Percentiles rank a stretch among this genome's conserved stretches.
Conservation (phyloP, 2,113 vertebrate genomes). For the Ranitomeya imitator region DNA sequence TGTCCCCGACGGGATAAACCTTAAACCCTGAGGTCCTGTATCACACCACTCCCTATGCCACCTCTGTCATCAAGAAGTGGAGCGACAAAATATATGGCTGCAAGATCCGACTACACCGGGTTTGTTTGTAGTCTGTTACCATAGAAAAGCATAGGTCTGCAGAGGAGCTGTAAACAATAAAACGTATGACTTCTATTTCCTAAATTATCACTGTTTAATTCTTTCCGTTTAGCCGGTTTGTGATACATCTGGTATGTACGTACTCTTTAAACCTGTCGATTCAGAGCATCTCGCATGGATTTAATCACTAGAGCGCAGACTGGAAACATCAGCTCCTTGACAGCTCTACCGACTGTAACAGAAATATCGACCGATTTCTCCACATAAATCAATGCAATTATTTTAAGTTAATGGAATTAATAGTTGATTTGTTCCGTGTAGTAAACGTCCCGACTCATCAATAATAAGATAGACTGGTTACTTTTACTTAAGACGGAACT, state of each 20-base stretch:
- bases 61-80: neutral
- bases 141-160: no score
- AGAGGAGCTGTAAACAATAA: no score
- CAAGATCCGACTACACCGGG: no score
- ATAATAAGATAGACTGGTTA: neutral
- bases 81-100: neutral
- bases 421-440: constrained; percentile 11
- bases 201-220: no score
- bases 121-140: no score
- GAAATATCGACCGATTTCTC: neutral
- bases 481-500: neutral
- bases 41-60: neutral
- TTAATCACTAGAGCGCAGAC: neutral
- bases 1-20: no score
- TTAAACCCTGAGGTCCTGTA: no score
- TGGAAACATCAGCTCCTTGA: neutral
- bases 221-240: no score
- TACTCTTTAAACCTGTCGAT: neutral
- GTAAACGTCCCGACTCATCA: neutral
- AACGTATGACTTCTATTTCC: no score
- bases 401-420: constrained; percentile 30
- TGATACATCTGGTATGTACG: no score
- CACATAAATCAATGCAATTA: constrained; percentile 33
- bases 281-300: neutral
- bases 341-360: neutral